phyloP scores from a whole-genome alignment of 2,113 vertebrate genomes.

The Rattus rattus region DNA sequence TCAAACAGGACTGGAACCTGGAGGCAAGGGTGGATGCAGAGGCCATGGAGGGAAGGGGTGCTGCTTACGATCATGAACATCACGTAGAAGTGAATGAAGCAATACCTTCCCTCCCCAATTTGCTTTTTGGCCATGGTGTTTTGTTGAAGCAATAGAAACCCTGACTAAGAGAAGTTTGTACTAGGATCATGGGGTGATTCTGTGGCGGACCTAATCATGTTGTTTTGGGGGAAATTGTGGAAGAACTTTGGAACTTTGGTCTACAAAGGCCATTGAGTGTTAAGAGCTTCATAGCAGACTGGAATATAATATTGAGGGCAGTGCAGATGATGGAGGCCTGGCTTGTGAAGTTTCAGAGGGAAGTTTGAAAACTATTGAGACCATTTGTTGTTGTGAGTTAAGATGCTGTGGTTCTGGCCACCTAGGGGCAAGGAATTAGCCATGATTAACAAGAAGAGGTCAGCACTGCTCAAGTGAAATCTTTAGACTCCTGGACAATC shows the following conservation, averaged over 20 bases:
- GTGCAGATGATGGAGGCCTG: background rate
- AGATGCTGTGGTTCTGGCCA: background rate
- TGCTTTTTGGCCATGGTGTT: background rate
- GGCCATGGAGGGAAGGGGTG: background rate
- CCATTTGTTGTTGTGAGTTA: background rate
- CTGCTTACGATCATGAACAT: background rate
- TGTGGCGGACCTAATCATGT: background rate
- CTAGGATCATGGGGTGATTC: background rate
- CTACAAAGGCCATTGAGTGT: background rate
- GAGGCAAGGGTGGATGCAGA: background rate
- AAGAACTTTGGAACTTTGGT: background rate
- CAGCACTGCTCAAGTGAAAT: background rate
- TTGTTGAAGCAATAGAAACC: background rate
- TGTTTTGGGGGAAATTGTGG: background rate
- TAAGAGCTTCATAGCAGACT: background rate
- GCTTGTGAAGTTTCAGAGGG: background rate
- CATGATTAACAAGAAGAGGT: background rate
- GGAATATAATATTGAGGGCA: background rate
- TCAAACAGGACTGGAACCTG: background rate
- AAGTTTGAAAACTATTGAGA: background rate
- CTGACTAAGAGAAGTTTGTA: background rate
- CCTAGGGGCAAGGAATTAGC: background rate
- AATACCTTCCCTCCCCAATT: background rate
- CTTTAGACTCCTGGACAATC: background rate
- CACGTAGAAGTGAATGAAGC: background rate